These are phyloP conservation scores for Caenorhabditis brenneri DNA, from an alignment of 1,140 invertebrate genomes.

Conservation along the genomic window DNA sequence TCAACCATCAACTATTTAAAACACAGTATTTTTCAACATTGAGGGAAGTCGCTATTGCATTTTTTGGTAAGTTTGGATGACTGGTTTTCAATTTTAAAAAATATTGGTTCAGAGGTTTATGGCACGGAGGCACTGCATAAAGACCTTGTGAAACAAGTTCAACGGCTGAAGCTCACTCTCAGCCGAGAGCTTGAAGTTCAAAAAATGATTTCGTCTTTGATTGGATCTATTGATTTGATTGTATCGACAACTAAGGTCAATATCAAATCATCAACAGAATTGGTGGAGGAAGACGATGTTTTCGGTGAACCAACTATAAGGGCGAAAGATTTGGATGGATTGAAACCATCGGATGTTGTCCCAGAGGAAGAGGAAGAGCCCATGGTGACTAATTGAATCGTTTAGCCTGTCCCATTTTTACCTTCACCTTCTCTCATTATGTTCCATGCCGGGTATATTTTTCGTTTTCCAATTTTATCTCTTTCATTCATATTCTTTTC, in stretches of 20 bases:
- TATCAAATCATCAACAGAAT: background rate
- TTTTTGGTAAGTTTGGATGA: background rate
- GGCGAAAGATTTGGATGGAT: constrained; percentile 16
- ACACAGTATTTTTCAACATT: constrained; percentile 1
- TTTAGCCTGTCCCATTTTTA: background rate
- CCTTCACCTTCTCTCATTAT: background rate
- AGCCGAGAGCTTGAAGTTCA: constrained; percentile 3
- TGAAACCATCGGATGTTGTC: background rate
- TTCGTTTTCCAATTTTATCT: background rate
- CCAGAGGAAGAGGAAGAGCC: background rate
- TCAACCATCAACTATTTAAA: background rate
- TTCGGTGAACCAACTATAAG: constrained; percentile 1
- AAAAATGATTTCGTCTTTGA: background rate
- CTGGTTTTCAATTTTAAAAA: background rate
- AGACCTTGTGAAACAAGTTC: background rate
- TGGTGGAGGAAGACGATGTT: constrained; percentile 10
- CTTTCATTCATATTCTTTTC: background rate
- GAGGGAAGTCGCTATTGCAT: background rate
- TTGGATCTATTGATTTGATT: constrained; percentile 13
- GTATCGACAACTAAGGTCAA: background rate
- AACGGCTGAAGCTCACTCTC: background rate
- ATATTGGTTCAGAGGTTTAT: background rate
- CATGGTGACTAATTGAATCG: background rate
- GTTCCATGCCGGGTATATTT: background rate
- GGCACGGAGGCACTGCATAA: background rate